phyloP scores from a whole-genome alignment of 92 coral and sea anemone species.

The Palythoa heliodiscus region DNA sequence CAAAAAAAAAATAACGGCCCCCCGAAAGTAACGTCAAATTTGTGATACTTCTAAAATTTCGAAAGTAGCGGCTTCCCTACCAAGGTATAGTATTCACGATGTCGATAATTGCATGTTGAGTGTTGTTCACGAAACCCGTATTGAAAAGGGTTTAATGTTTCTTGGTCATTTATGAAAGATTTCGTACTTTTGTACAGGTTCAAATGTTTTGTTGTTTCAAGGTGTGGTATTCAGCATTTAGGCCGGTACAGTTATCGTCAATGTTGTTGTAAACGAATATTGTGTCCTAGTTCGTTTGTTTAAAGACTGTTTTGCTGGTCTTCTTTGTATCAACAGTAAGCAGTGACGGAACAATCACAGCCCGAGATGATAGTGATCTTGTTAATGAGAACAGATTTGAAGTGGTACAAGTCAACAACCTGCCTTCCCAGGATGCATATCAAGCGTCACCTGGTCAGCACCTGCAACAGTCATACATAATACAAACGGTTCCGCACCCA shows the following conservation, averaged over 20 bases:
- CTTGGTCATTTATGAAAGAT: too few relatives aligned
- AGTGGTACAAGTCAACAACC: slow-evolving; percentile 73
- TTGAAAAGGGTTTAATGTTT: too few relatives aligned
- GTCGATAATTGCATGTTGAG: too few relatives aligned
- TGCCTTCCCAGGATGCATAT: slow-evolving; percentile 64
- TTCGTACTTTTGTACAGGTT: too few relatives aligned
- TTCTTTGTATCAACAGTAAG: slow-evolving; percentile 53
- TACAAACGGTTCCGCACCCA: slow-evolving; percentile 70
- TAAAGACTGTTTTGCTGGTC: neutral
- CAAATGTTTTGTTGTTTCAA: too few relatives aligned
- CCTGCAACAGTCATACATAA: slow-evolving; percentile 80
- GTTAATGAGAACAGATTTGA: slow-evolving; percentile 67
- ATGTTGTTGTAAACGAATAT: neutral
- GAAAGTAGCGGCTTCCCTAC: too few relatives aligned
- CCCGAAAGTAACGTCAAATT: too few relatives aligned
- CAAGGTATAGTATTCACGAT: too few relatives aligned
- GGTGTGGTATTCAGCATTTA: too few relatives aligned
- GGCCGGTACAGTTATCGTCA: neutral
- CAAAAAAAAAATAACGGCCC: too few relatives aligned
- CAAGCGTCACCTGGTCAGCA: slow-evolving; percentile 50
- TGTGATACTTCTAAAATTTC: too few relatives aligned
- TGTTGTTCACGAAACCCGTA: too few relatives aligned
- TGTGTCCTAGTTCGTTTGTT: neutral
- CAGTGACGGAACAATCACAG: slow-evolving; percentile 78
- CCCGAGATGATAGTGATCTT: slow-evolving; percentile 62